These are phyloP conservation scores for Phrynosoma platyrhinos DNA, from an alignment of 2,113 vertebrate species.

Conservation along the genomic window DNA sequence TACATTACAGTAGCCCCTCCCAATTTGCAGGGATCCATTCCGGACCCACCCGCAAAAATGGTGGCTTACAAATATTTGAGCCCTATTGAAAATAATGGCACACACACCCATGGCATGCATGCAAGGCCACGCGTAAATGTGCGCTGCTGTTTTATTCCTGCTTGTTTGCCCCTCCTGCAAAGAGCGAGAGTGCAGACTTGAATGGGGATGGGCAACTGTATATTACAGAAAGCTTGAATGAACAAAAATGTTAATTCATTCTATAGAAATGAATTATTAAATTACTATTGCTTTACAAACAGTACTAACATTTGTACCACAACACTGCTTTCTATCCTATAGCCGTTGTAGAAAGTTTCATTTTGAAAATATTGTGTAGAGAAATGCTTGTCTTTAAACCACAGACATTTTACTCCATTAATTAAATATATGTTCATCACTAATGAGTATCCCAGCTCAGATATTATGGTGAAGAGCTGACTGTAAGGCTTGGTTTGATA, in stretches of 20 bases:
- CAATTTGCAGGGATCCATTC: too few relatives aligned
- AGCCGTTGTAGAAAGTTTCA: neutral
- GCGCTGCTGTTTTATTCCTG: too few relatives aligned
- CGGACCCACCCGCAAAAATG: too few relatives aligned
- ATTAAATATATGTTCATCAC: neutral
- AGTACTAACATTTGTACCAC: neutral
- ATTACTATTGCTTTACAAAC: slow-evolving; percentile 17
- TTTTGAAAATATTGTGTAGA: neutral
- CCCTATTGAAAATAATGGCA: too few relatives aligned
- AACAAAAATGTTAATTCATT: neutral
- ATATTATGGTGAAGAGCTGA: neutral
- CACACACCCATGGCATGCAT: too few relatives aligned
- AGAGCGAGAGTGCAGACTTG: too few relatives aligned
- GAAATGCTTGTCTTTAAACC: neutral
- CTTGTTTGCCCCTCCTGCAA: too few relatives aligned
- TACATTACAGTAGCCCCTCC: neutral
- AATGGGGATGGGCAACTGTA: too few relatives aligned
- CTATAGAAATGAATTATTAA: neutral
- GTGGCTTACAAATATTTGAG: too few relatives aligned
- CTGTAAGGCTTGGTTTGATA: neutral
- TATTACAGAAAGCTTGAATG: neutral
- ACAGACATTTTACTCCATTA: neutral
- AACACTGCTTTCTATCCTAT: neutral
- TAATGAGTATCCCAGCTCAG: neutral
- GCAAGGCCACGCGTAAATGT: too few relatives aligned